These are phyloP conservation scores for Agrypnus murinus DNA, from an alignment of 2,888 invertebrate species.

Conservation along the genomic window DNA sequence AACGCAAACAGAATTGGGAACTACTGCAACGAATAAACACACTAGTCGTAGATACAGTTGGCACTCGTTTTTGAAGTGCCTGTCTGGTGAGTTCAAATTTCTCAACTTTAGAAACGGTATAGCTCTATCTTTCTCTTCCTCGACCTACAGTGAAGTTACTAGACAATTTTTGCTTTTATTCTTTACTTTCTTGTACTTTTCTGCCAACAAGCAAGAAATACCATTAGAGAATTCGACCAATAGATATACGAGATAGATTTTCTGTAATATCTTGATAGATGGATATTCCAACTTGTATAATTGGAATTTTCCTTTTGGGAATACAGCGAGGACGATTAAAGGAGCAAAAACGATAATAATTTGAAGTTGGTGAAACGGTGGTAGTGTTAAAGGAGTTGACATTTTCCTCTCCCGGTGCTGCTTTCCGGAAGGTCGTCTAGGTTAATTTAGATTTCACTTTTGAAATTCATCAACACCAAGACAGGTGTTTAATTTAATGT, in stretches of 20 bases:
- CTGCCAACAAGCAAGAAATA: too few species aligned
- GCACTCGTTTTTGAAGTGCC: conserved; percentile 8
- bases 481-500: background rate
- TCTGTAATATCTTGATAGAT: background rate
- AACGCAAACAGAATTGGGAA: conserved; percentile 14
- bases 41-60: too few species aligned
- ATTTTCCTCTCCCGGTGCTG: conserved; percentile 14
- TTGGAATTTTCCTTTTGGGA: conserved; percentile 34
- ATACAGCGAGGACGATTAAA: too few species aligned
- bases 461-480: conserved; percentile 4
- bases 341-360: conserved; percentile 22
- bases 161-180: background rate
- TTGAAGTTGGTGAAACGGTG: conserved; percentile 21
- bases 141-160: too few species aligned
- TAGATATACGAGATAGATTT: too few species aligned
- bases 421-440: background rate
- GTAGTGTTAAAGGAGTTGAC: conserved; percentile 24
- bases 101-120: background rate
- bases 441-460: conserved; percentile 2
- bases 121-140: background rate
- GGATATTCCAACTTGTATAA: conserved; percentile 25
- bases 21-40: conserved; percentile 16
- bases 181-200: too few species aligned
- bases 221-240: too few species aligned
- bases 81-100: conserved; percentile 3